Evolutionary conservation across 2,113 vertebrate genomes (phyloP).

Genomic region (Pomatorhinus ruficollis): DNA sequence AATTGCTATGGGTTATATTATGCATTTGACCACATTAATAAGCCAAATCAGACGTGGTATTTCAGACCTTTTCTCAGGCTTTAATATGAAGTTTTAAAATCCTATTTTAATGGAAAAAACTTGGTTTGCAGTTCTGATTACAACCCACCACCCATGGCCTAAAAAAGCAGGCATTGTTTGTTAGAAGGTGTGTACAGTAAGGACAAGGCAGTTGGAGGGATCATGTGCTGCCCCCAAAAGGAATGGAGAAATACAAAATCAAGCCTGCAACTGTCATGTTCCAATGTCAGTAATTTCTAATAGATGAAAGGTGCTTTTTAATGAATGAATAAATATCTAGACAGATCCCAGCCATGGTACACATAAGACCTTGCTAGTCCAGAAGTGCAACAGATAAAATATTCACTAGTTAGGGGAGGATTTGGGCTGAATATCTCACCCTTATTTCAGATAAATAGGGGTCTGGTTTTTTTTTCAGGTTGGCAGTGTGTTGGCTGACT

Average conservation of each 20-base stretch:
- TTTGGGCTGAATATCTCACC: neutral
- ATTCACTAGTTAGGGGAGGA: neutral
- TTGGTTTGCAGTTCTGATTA: neutral
- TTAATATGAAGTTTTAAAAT: neutral
- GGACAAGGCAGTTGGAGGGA: neutral
- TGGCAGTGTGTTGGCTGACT: neutral
- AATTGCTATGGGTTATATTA: neutral
- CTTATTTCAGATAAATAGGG: neutral
- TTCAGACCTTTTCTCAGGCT: neutral
- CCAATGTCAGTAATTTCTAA: neutral
- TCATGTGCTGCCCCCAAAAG: neutral
- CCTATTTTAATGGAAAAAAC: neutral
- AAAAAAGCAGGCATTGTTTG: neutral
- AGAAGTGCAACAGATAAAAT: neutral
- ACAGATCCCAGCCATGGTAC: neutral
- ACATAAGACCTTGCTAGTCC: neutral
- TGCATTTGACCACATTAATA: neutral
- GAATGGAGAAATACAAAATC: neutral
- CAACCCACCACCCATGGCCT: neutral
- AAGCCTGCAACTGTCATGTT: neutral
- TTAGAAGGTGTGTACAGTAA: neutral
- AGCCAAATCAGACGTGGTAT: fast-evolving
- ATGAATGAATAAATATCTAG: neutral
- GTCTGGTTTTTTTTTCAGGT: neutral
- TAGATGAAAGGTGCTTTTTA: neutral